Evolutionary conservation across 2,888 invertebrate species (phyloP), one percentile per base, ranked within the genome.

Genomic region (Eupithecia vulgata): DNA sequence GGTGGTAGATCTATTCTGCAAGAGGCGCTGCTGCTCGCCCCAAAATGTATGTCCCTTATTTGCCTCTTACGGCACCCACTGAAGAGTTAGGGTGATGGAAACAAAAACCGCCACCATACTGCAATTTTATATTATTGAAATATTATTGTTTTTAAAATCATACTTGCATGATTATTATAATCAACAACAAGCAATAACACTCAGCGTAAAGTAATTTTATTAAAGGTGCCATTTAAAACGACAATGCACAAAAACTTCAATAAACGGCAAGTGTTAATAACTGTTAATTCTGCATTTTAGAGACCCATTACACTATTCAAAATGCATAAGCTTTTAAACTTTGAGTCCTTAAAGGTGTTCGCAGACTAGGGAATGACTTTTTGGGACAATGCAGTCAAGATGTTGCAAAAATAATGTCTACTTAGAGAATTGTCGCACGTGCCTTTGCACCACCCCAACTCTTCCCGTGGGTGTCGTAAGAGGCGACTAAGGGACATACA

Each of bases 201-300:
- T 70, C 57, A 67, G 40, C 59, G 42, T 65, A 64, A 67, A 67
- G 62, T 67, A 37, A 70, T 70, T 45, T 73, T 67, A 34, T 21
- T 37, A 1, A 62, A 67, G 40, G 45, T 65, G 66, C 34, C n/a
- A 25, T 35, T 69, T 67, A 69, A 67, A 45, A 59, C 42, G 66
- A n/a, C 62, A 42, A 8, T 21, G 13, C 30, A 67, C 62, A 71
- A 71, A 71, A 74, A 74, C 74, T 64, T 71, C 57, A 73, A 40
- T 70, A 64, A 69, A 68, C 42, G 57, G 7, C 42, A 57, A 35
- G 48, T 61, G 66, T 59, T 69, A 69, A 72, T 72, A 70, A 72
- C 71, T 67, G n/a, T 75, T 67, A 75, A 45, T 42, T 74, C 25
- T 67, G 74, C 52, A 74, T 69, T 74, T 69, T 62, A 72, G 25